Evolutionary conservation across 2,113 vertebrate genomes (phyloP).

Genomic region (Butorides virescens): DNA sequence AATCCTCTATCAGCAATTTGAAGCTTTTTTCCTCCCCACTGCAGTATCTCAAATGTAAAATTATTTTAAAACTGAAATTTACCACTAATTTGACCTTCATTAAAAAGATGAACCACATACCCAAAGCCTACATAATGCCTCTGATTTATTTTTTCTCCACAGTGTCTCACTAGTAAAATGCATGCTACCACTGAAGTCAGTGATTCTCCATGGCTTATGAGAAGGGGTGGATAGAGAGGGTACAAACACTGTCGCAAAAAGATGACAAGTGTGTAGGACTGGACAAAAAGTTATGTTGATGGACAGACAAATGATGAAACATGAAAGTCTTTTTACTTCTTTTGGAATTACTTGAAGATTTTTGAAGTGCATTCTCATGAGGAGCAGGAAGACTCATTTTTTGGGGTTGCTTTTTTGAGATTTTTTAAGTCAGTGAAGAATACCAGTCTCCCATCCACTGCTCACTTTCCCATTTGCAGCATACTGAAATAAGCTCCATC

Average conservation of each 20-base stretch:
- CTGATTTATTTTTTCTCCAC: not conserved
- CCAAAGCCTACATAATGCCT: not conserved
- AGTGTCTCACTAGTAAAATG: not conserved
- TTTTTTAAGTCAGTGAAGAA: not conserved
- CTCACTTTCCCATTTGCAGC: not conserved
- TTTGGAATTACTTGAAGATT: not conserved
- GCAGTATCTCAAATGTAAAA: not conserved
- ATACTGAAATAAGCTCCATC: not conserved
- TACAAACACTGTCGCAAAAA: not conserved
- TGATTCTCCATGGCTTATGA: not conserved
- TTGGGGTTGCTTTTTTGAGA: not conserved
- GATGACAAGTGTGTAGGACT: not conserved
- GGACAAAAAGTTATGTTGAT: not conserved
- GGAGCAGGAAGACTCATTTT: not conserved
- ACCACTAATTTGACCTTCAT: not conserved
- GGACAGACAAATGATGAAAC: not conserved
- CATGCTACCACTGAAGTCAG: not conserved
- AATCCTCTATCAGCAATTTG: not conserved
- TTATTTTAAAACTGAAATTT: not conserved
- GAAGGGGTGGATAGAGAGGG: accelerated
- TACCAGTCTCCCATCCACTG: not conserved
- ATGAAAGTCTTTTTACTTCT: not conserved
- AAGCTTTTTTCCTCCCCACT: not conserved
- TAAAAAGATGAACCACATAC: not conserved
- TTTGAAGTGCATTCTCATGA: not conserved